Evolutionary conservation across 2,797 vertebrate species (phyloP).

Genomic region (Hemibagrus guttatus): DNA sequence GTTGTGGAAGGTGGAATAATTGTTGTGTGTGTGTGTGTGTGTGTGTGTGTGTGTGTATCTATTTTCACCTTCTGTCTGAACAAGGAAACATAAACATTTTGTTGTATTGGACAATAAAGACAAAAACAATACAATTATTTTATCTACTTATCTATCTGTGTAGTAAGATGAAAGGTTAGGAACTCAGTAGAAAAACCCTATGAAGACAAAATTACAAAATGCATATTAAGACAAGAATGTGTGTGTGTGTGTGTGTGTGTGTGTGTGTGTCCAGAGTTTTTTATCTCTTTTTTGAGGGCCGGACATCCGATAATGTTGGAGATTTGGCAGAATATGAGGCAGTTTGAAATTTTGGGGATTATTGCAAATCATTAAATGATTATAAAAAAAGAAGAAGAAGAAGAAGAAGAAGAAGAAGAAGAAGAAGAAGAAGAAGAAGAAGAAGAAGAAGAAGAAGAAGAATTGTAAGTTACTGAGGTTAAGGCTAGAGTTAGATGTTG

Average conservation of each 20-base stretch:
- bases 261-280: neutral
- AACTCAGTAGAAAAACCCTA: neutral
- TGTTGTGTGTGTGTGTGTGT: conserved; percentile 7
- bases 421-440: too few species aligned
- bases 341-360: too few species aligned
- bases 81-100: too few species aligned
- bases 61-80: neutral
- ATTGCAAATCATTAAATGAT: too few species aligned
- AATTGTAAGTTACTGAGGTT: too few species aligned
- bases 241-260: neutral
- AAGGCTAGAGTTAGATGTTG: too few species aligned
- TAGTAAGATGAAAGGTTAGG: neutral
- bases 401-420: too few species aligned
- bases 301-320: too few species aligned
- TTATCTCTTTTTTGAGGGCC: too few species aligned
- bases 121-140: neutral
- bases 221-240: neutral
- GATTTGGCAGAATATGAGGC: too few species aligned
- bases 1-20: neutral
- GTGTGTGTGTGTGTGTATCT: conserved; percentile 5
- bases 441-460: too few species aligned
- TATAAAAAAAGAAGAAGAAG: too few species aligned
- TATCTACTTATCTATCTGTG: conserved; percentile 1
- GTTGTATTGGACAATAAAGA: neutral
- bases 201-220: neutral